Percentiles rank a stretch among this genome's conserved stretches.
phyloP scores from a whole-genome alignment of 2,113 vertebrate genomes.

The Salvelinus fontinalis region DNA sequence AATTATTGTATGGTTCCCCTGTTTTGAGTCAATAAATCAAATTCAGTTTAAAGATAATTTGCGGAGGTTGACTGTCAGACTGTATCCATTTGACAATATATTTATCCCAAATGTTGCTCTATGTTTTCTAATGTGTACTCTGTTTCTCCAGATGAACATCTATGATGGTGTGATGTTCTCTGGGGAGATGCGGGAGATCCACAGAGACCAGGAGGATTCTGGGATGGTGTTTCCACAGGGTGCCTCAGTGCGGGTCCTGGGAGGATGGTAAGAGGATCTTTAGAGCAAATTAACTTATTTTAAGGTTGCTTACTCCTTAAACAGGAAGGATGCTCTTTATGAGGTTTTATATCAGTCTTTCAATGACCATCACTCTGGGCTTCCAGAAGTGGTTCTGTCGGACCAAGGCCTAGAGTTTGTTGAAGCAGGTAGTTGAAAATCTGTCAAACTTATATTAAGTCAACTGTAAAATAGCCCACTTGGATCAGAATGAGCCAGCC shows the following conservation, averaged over 20 bases:
- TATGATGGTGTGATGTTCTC: slow-evolving; percentile 35
- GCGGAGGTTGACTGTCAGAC: not conserved
- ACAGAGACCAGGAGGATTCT: slow-evolving; percentile 31
- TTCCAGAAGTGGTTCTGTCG: too few relatives aligned
- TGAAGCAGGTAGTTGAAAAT: too few relatives aligned
- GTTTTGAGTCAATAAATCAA: not conserved
- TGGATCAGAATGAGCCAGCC: too few relatives aligned
- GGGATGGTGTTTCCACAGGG: slow-evolving; percentile 22
- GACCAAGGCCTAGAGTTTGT: too few relatives aligned
- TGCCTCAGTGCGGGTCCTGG: slow-evolving; percentile 36
- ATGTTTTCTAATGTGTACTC: not conserved
- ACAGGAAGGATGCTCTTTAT: too few relatives aligned
- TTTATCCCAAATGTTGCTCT: not conserved
- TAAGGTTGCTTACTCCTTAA: too few relatives aligned
- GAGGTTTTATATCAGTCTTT: too few relatives aligned
- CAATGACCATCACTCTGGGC: too few relatives aligned
- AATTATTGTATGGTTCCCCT: not conserved
- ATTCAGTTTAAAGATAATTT: not conserved
- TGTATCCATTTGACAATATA: too few relatives aligned
- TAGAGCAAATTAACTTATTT: too few relatives aligned
- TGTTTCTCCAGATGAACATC: slow-evolving; percentile 42
- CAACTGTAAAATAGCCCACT: too few relatives aligned
- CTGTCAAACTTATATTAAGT: too few relatives aligned
- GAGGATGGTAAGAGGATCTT: slow-evolving; percentile 50
- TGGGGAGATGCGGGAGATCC: slow-evolving; percentile 30